Evolutionary conservation across 2,113 vertebrate genomes (phyloP).

Genomic region (Taxidea taxus): DNA sequence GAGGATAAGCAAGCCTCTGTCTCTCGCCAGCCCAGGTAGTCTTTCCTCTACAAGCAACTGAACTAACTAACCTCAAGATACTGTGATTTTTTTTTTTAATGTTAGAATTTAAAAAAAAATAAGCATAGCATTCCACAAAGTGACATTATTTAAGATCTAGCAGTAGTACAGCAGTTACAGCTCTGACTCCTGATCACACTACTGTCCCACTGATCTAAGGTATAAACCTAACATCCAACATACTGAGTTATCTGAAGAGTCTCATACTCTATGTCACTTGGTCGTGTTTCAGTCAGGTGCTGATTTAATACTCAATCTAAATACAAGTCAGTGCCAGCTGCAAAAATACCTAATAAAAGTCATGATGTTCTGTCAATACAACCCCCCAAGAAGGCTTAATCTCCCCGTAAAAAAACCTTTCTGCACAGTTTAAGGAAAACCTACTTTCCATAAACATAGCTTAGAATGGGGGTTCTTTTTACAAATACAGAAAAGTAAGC

Average conservation of each 20-base stretch:
- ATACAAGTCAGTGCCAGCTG: neutral
- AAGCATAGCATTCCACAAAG: neutral
- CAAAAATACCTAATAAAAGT: constrained; percentile 13
- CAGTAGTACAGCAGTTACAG: neutral
- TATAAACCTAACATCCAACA: neutral
- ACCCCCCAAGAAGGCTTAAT: neutral
- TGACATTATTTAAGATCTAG: neutral
- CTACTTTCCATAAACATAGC: neutral
- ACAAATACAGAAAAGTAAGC: neutral
- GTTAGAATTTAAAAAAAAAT: constrained; percentile 17
- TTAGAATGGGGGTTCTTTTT: neutral
- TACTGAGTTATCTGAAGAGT: neutral
- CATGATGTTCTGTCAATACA: neutral
- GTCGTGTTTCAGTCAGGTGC: neutral
- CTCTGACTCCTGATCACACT: neutral
- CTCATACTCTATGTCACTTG: neutral
- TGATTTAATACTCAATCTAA: constrained; percentile 24
- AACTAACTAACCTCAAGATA: neutral
- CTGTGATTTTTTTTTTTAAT: neutral
- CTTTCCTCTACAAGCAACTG: neutral
- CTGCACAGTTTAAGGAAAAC: neutral
- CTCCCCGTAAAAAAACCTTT: neutral
- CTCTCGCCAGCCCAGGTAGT: neutral
- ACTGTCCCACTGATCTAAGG: neutral
- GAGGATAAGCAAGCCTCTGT: neutral